A percentile compares a stretch with the other conserved stretches of the same genome.
Conservation (phyloP, 2,888 invertebrate species). For the Cosmia pyralina region DNA sequence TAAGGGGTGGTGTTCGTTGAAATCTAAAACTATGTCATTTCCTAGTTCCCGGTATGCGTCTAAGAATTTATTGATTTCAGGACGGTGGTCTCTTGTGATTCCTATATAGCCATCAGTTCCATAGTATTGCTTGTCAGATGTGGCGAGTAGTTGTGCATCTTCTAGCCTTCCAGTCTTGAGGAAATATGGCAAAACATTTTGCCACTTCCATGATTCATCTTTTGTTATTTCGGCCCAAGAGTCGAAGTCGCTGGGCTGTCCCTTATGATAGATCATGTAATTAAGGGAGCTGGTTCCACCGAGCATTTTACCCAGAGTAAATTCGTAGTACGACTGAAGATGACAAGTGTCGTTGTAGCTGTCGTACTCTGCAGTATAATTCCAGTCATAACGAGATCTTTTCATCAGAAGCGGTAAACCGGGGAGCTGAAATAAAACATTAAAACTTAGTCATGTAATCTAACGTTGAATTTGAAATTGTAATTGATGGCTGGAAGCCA, state of each 20-base stretch:
- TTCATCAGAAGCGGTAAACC: conserved; percentile 64
- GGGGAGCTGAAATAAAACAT: conserved; percentile 66
- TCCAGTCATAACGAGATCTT: conserved; percentile 69
- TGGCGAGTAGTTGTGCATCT: conserved; percentile 57
- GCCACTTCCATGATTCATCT: conserved; percentile 72
- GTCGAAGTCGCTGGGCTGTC: conserved; percentile 71
- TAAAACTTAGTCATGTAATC: neutral
- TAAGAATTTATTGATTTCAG: conserved; percentile 61
- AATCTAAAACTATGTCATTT: conserved; percentile 71
- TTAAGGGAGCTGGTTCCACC: conserved; percentile 75
- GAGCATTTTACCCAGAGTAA: conserved; percentile 73
- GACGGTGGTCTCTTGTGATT: conserved; percentile 61
- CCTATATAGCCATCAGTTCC: conserved; percentile 65
- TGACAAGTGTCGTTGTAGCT: conserved; percentile 59
- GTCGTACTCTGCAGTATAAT: conserved; percentile 70
- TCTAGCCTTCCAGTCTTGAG: conserved; percentile 68
- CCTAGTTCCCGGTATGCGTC: conserved; percentile 80
- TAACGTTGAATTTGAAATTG: too few species aligned
- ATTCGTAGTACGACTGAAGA: conserved; percentile 54
- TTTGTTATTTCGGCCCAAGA: conserved; percentile 66
- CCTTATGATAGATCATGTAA: conserved; percentile 71
- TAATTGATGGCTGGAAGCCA: too few species aligned
- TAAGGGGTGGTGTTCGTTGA: conserved; percentile 73
- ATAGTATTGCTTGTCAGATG: conserved; percentile 59
- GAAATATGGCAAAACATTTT: conserved; percentile 70